Evolutionary conservation across 1,140 invertebrate genomes (phyloP), one percentile per base, ranked within the genome.

Genomic region (Papilio glaucus): DNA sequence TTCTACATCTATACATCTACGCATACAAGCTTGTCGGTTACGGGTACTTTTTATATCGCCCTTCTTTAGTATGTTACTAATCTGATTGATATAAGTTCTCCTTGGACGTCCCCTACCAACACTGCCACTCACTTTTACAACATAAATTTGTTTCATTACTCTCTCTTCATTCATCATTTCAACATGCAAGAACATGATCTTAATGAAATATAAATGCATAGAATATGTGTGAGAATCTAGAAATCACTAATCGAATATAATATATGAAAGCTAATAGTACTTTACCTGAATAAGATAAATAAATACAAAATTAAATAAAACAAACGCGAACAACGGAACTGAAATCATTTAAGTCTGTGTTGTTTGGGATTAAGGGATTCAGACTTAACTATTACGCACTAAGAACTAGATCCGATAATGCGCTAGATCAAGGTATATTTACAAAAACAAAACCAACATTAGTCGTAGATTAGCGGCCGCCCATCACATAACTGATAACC

Each of bases 361-460:
- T 33, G 15, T 18, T 49, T n/a, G 29, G 42, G 67, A 69, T 69
- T 69, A 69, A 26, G 13, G 38, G 29, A 69, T 18, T 18, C 39
- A 68, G 13, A 33, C 21, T 49, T 49, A 53, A 42, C n/a, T 53
- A 26, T 18, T 67, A 45, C 63, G 63, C 39, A 68, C 63, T 62
- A 33, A 53, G 15, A 33, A 49, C 45, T 69, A 37, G 67, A 4
- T 41, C 45, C 26, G 45, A 72, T 73, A 68, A 72, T 21, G 71
- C 63, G 73, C 67, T 72, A 77, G 67, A 69, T 37, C 26, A 69
- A 33, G 24, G 41, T 69, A 26, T 69, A 83, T 85, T 85, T 80
- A 83, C 85, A 80, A 84, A 79, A 84, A 84, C 77, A 84, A 78
- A 76, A 77, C 79, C 74, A 85, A 87, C 80, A 86, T 86, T 85